phyloP scores from a whole-genome alignment of 2,888 invertebrate species.

The Drosophila stalkeri region DNA sequence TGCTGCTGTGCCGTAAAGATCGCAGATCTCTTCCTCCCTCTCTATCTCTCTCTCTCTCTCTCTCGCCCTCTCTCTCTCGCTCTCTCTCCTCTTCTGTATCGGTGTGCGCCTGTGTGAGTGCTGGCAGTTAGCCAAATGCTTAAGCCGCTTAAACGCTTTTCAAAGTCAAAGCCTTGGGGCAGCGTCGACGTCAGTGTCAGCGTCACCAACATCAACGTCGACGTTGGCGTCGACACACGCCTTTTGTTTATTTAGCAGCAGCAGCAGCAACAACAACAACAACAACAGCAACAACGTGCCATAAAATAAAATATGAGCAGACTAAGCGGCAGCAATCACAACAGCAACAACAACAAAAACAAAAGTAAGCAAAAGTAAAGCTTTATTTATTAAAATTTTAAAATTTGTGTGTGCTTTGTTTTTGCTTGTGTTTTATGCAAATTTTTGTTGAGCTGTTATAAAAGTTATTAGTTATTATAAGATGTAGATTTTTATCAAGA shows the following conservation, averaged over 20 bases:
- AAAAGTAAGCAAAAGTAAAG: conserved; percentile 39
- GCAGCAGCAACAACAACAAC: conserved; percentile 43
- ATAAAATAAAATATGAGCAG: conserved; percentile 73
- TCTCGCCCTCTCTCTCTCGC: background rate
- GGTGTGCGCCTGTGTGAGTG: background rate
- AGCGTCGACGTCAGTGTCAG: conserved; percentile 42
- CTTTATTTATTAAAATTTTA: conserved; percentile 66
- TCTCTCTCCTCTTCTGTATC: background rate
- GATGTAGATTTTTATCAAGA: background rate
- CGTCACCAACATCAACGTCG: conserved; percentile 6
- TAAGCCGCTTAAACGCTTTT: conserved; percentile 76
- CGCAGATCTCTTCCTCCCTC: conserved; percentile 33
- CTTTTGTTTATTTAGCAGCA: conserved; percentile 76
- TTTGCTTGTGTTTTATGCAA: background rate
- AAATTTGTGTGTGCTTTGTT: background rate
- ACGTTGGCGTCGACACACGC: conserved; percentile 66
- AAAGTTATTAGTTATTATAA: background rate
- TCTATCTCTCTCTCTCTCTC: background rate
- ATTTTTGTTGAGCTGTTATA: background rate
- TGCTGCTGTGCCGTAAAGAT: conserved; percentile 17
- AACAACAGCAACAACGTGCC: conserved; percentile 50
- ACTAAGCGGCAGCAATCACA: conserved; percentile 63
- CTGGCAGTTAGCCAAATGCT: conserved; percentile 45
- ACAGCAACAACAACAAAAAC: conserved; percentile 53
- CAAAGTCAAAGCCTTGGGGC: conserved; percentile 79